Evolutionary conservation across 2,113 vertebrate species (phyloP), one percentile per base, ranked within the genome.

Genomic region (Hydrochoerus hydrochaeris): DNA sequence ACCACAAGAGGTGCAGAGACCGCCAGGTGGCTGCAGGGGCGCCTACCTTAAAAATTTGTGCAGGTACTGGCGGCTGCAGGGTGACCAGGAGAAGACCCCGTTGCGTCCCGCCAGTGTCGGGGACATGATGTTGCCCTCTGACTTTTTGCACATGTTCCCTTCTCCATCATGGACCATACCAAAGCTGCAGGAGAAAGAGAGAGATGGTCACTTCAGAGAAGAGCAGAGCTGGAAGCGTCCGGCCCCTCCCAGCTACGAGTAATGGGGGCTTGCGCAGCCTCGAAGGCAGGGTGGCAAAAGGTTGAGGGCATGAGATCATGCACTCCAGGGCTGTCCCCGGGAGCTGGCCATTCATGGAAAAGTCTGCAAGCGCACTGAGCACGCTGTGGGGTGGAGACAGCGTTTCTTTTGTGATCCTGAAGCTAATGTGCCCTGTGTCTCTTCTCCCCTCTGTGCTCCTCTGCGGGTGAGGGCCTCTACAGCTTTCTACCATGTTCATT

Each of bases 151-250:
- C 67, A 99, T 92, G 26, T 99, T 99, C 5, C 99, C 99, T 97
- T 99, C 99, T 52, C 99, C 99, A 26, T 99, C 99, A 7, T 99
- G 99, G 93, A 99, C 98, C 99, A 99, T 99, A 52, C 99, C 99
- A 95, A 99, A 99, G 97, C 99, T 99, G 80, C 9, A 12, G 82
- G 52, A 93, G 85, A 88, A 3, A 85, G 35, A 88, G 73, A n/a
- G 44, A 65, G 16, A 63, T 0, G 2, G 10, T 26, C 46, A 28
- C 41, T 81, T 90, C 10, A 95, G 65, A 38, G n/a, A 24, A 38
- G 16, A 28, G 54, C 52, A 4, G 0, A 28, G 13, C 7, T 54
- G 8, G 32, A 5, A 60, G 19, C 2, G 14, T 17, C 5, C 3
- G 19, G 30, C 3, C 7, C 46, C 62, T 32, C 9, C 9, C 17